Evolutionary conservation across 2,888 invertebrate species (phyloP).

Genomic region (Timema podura): DNA sequence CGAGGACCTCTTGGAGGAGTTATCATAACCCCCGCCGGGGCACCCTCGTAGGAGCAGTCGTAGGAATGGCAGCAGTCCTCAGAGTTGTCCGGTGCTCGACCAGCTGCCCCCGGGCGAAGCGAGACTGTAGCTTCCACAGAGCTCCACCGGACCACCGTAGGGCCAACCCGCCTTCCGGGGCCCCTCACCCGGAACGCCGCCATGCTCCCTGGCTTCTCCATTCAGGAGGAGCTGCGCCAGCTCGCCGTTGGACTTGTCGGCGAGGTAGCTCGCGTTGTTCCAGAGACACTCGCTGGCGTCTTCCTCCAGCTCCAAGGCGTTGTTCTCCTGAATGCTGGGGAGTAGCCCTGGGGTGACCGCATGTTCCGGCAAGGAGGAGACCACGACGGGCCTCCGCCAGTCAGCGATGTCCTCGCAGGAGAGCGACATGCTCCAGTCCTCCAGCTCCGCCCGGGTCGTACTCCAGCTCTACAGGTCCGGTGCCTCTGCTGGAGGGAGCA

Average conservation of each 20-base stretch:
- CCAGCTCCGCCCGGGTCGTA: constrained; percentile 71
- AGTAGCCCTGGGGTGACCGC: constrained; percentile 38
- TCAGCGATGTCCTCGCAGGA: constrained; percentile 63
- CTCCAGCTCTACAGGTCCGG: constrained; percentile 65
- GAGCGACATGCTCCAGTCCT: constrained; percentile 73
- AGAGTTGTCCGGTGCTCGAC: constrained; percentile 50
- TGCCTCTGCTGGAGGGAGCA: constrained; percentile 65
- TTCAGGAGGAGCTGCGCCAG: constrained; percentile 42
- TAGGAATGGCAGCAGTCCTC: constrained; percentile 33
- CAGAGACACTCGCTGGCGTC: constrained; percentile 69
- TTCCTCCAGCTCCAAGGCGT: constrained; percentile 67
- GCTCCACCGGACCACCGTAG: constrained; percentile 33
- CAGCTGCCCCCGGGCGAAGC: constrained; percentile 59
- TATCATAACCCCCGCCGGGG: constrained; percentile 30
- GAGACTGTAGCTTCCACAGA: constrained; percentile 39
- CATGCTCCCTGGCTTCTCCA: constrained; percentile 14
- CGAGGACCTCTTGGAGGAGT: constrained; percentile 64
- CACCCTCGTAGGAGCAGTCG: constrained; percentile 37
- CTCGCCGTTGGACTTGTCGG: constrained; percentile 57
- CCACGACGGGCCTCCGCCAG: constrained; percentile 22
- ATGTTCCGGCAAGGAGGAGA: constrained; percentile 24
- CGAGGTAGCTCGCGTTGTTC: constrained; percentile 69
- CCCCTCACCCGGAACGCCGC: constrained; percentile 9
- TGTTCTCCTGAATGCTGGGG: constrained; percentile 70
- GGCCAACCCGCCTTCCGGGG: constrained; percentile 25